Evolutionary conservation across 2,113 vertebrate species (phyloP), one percentile per base, ranked within the genome.

Genomic region (Ciconia maguari): DNA sequence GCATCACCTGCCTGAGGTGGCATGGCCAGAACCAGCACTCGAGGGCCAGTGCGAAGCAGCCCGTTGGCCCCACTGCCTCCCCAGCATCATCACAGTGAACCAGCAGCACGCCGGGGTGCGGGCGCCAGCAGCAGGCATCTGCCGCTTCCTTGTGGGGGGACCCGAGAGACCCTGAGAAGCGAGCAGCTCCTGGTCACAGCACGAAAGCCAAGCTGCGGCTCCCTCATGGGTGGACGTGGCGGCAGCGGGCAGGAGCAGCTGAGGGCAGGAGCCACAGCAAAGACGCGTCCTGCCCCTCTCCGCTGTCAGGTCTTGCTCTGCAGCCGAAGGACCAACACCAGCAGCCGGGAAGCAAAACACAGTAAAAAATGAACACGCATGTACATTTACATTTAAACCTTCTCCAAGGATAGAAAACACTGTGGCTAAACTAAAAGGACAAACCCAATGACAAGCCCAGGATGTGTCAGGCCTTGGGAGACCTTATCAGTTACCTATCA

Each of bases 41-140:
- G 1, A 38, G n/a, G 64, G 57, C 27, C 57, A 16, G 42, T 2
- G 2, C 5, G 0, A 52, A 86, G 87, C 68, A 75, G 55, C 44
- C 62, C 4, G 16, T 36, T 14, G 30, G 61, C 61, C 61, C 52
- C 1, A 5, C 84, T 71, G 65, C 64, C 69, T 85, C 86, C 48
- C 49, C 91, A 92, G 89, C 86, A 78, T 49, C 62, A 10, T 95
- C 94, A 97, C 95, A 95, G 94, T 93, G 95, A 95, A 66, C 51
- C 89, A 88, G 94, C 86, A 64, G 85, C 90, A 64, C 3, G 20
- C 48, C 0, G 11, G 38, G 57, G 71, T 5, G 7, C 1, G 2
- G 62, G 75, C 15, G 60, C 72, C 80, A 26, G 51, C 64, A 61
- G 44, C 7, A 5, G 34, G 36, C 1, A 5, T 30, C 49, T 27